Evolutionary conservation across 2,888 invertebrate species (phyloP).

Genomic region (Microctonus brassicae): DNA sequence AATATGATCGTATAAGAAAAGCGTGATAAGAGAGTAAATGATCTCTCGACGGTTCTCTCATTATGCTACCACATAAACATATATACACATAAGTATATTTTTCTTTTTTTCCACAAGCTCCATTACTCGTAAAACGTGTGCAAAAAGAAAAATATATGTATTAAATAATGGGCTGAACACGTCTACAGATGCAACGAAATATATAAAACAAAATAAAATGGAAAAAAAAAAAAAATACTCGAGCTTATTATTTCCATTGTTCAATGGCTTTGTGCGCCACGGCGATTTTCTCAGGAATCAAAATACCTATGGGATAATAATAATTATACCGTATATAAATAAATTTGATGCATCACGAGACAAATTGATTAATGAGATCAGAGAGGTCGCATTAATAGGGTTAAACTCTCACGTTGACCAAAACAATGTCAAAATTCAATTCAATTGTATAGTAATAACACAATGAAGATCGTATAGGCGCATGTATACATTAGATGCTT

Average conservation of each 20-base stretch:
- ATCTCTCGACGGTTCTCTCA: constrained; percentile 2
- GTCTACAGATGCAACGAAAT: neutral
- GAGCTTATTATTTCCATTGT: constrained; percentile 29
- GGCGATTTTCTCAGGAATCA: constrained; percentile 25
- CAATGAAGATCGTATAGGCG: neutral
- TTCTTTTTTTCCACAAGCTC: neutral
- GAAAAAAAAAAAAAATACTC: constrained; percentile 10
- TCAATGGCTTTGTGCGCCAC: neutral
- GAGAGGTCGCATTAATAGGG: neutral
- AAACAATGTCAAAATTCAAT: neutral
- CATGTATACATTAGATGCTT: constrained; percentile 16
- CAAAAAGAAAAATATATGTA: too few species aligned
- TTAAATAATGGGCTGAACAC: neutral
- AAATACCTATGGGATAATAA: neutral
- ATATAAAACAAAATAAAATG: neutral
- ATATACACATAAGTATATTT: neutral
- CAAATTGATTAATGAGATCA: neutral
- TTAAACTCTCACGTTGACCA: neutral
- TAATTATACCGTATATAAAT: neutral
- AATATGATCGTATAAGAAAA: neutral
- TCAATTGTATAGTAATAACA: neutral
- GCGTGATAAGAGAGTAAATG: constrained; percentile 5
- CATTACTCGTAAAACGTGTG: neutral
- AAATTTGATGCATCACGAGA: neutral
- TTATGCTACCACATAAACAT: neutral